Base-by-base conservation (phyloP, 2,888 invertebrate species). In the Drosophila subsilvestris region DNA sequence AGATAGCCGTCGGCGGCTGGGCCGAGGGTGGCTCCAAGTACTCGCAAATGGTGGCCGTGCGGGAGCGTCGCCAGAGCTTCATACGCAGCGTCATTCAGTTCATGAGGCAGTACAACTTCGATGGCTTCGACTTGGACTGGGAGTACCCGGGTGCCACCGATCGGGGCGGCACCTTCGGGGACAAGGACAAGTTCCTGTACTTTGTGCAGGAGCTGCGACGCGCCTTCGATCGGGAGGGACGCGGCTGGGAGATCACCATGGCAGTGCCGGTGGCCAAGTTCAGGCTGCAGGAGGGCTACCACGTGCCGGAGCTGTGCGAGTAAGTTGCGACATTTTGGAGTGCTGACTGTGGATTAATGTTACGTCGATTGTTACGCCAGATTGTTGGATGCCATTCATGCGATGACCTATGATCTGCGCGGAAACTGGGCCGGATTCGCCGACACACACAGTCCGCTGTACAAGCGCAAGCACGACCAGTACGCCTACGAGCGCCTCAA, bases 391-490 rank as follows among this genome's bases (percentile, higher is more conserved):
- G 97, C 96, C 0, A 95, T 97, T 59, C 97, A 97, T 89, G 96
- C 96, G 50, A 97, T 97, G 97, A 94, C 96, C 0, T 97, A 97
- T 90, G 97, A 97, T 92, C 93, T 97, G 51, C 94, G 97, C 69
- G 97, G 97, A 12, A 97, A 97, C 90, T 97, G 97, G 97, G 97
- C 96, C 1, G 97, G 97, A 17, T 97, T 97, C 89, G 97, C 97
- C 0, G 97, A 98, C 89, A 95, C 96, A 0, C 98, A 98, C 90
- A 97, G 97, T 83, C 96, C 97, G 1, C 93, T 98, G 0, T 97
- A 97, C 91, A 96, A 95, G 88, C 93, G 98, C 50, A 96, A 97
- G 0, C 96, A 96, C 87, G 97, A 98, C 91, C 97, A 97, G 90
- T 97, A 95, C 93, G 97, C 97, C 20, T 97, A 97, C 88, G 97